These are phyloP conservation scores for Drosophila watanabei DNA, from an alignment of 1,140 invertebrate species.

Conservation along the genomic window DNA sequence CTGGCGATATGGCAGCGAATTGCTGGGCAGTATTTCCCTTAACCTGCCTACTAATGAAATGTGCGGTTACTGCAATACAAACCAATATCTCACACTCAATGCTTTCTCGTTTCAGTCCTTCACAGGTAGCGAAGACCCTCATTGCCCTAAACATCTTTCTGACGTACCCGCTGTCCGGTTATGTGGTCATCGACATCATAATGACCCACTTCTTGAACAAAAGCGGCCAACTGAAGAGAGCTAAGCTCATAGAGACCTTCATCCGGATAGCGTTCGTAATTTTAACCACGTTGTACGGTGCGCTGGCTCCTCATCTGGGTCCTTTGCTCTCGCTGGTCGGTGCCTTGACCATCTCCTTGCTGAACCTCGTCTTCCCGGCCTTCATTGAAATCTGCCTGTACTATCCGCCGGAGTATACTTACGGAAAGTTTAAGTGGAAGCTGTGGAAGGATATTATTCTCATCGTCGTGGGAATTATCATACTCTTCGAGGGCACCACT, in stretches of 20 bases:
- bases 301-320: slow-evolving; percentile 53
- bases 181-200: slow-evolving; percentile 54
- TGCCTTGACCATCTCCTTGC: slow-evolving; percentile 50
- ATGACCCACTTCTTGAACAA: slow-evolving; percentile 29
- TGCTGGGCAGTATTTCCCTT: slow-evolving; percentile 23
- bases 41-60: slow-evolving; percentile 43
- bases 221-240: not conserved
- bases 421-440: slow-evolving; percentile 44
- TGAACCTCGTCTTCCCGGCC: slow-evolving; percentile 58
- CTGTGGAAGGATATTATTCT: slow-evolving; percentile 45
- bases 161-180: slow-evolving; percentile 48
- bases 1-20: slow-evolving; percentile 34
- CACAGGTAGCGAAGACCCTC: slow-evolving; percentile 23
- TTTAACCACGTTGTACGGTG: slow-evolving; percentile 23
- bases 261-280: slow-evolving; percentile 8
- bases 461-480: slow-evolving; percentile 24
- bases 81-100: not conserved
- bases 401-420: slow-evolving; percentile 37
- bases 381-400: slow-evolving; percentile 46
- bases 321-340: slow-evolving; percentile 53
- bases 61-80: slow-evolving; percentile 13
- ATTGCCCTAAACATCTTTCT: slow-evolving; percentile 43
- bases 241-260: slow-evolving; percentile 22
- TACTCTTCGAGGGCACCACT: slow-evolving; percentile 30
- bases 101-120: not conserved